Evolutionary conservation across 2,888 invertebrate species (phyloP).

Genomic region (Oxytorus armatus): DNA sequence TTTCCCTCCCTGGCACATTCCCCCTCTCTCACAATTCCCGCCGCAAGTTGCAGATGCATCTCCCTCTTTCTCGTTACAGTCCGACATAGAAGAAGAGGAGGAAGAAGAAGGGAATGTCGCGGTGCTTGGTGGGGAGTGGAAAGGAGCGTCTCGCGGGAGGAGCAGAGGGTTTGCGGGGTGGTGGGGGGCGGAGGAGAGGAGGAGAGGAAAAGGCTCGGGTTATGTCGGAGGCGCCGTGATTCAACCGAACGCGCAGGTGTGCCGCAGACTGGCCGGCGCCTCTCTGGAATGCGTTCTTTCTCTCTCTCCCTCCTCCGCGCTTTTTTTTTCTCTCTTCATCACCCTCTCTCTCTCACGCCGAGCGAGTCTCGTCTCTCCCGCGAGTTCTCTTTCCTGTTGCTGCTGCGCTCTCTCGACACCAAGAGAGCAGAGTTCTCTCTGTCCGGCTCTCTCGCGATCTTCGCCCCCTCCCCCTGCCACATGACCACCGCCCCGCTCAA

Average conservation of each 20-base stretch:
- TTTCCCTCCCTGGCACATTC: slow-evolving; percentile 24
- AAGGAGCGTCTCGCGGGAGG: slow-evolving; percentile 54
- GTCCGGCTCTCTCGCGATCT: slow-evolving; percentile 45
- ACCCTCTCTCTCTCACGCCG: slow-evolving; percentile 17
- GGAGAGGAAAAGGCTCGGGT: slow-evolving; percentile 76
- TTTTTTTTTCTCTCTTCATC: slow-evolving; percentile 36
- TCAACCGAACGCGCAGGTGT: slow-evolving; percentile 83
- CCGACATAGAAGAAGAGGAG: slow-evolving; percentile 38
- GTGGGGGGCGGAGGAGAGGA: too few relatives aligned
- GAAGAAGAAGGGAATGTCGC: slow-evolving; percentile 45
- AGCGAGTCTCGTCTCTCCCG: slow-evolving; percentile 48
- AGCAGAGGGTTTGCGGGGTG: too few relatives aligned
- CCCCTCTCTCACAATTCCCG: slow-evolving; percentile 35
- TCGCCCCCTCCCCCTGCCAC: slow-evolving; percentile 19
- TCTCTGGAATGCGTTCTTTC: slow-evolving; percentile 81
- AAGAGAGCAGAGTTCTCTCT: slow-evolving; percentile 38
- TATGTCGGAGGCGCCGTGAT: slow-evolving; percentile 82
- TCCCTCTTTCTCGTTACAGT: slow-evolving; percentile 46
- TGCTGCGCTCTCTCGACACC: slow-evolving; percentile 39
- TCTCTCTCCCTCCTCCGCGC: slow-evolving; percentile 61
- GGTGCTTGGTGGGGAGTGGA: slow-evolving; percentile 61
- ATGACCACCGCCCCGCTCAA: slow-evolving; percentile 67
- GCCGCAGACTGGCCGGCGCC: slow-evolving; percentile 84
- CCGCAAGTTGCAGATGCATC: slow-evolving; percentile 22
- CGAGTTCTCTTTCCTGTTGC: slow-evolving; percentile 55